Conservation (phyloP, 2,797 vertebrate genomes). For the Centropyge bicolor region DNA sequence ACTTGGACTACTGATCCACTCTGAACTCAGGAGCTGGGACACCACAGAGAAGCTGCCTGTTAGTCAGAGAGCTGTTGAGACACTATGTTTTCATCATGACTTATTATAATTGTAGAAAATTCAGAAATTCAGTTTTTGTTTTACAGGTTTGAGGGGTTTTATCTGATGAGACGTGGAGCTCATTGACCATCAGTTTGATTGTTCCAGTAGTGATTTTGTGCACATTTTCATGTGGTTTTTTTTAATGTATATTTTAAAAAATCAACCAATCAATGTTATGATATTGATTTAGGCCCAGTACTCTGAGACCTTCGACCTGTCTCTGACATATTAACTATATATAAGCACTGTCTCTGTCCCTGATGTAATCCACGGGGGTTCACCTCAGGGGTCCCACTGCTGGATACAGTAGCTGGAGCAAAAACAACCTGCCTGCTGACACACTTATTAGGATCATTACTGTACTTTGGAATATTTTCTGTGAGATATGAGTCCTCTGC, state of each 20-base stretch:
- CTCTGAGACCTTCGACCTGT: not conserved
- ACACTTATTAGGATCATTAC: slow-evolving; percentile 9
- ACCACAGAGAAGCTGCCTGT: not conserved
- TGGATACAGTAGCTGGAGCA: slow-evolving; percentile 5
- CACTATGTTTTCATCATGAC: not conserved
- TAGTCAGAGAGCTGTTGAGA: not conserved
- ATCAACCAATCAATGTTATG: too few relatives aligned
- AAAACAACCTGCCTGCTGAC: slow-evolving; percentile 26
- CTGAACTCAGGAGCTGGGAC: not conserved
- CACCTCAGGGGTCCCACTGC: slow-evolving; percentile 9
- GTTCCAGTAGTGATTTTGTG: not conserved
- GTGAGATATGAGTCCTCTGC: not conserved
- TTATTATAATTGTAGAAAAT: not conserved
- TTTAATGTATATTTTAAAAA: not conserved
- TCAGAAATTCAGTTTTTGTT: not conserved
- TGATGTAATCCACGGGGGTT: slow-evolving; percentile 6
- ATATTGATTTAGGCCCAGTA: not conserved
- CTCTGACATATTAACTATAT: not conserved
- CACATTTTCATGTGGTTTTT: not conserved
- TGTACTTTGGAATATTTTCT: not conserved
- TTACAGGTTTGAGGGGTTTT: not conserved
- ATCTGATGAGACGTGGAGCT: not conserved
- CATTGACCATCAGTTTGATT: not conserved
- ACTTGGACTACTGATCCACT: slow-evolving; percentile 59
- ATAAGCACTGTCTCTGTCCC: not conserved